These are phyloP conservation scores for Centropyge bicolor DNA, from an alignment of 2,797 vertebrate genomes.

Conservation along the genomic window DNA sequence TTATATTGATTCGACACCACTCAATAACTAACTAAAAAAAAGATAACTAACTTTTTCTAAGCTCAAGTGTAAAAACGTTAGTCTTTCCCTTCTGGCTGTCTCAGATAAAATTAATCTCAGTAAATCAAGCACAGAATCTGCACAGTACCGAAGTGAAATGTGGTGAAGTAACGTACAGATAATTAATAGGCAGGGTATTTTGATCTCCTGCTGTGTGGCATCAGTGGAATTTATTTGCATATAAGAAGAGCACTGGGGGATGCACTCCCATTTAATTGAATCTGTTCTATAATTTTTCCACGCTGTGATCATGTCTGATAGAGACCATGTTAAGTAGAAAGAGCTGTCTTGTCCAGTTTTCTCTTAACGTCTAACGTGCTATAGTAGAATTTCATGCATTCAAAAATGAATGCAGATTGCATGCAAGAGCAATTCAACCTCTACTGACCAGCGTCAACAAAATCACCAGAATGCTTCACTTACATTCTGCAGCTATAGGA, in stretches of 20 bases:
- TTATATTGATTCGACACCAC: slow-evolving; percentile 3
- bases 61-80: not conserved
- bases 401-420: not conserved
- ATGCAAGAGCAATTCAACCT: not conserved
- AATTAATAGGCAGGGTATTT: slow-evolving; percentile 12
- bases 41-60: too few species aligned
- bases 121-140: slow-evolving; percentile 6
- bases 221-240: slow-evolving; percentile 21
- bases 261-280: slow-evolving; percentile 9
- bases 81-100: not conserved
- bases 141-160: not conserved
- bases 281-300: slow-evolving; percentile 12
- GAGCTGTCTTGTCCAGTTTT: not conserved
- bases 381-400: not conserved
- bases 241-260: slow-evolving; percentile 12
- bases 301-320: slow-evolving; percentile 14
- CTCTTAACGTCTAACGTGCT: not conserved
- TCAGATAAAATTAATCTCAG: not conserved
- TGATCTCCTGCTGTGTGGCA: slow-evolving; percentile 35
- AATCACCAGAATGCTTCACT: not conserved
- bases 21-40: not conserved
- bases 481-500: not conserved
- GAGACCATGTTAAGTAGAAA: not conserved
- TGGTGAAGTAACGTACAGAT: slow-evolving; percentile 5
- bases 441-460: not conserved